Base-by-base conservation (phyloP, 2,888 invertebrate genomes). In the Drosophila histrio region DNA sequence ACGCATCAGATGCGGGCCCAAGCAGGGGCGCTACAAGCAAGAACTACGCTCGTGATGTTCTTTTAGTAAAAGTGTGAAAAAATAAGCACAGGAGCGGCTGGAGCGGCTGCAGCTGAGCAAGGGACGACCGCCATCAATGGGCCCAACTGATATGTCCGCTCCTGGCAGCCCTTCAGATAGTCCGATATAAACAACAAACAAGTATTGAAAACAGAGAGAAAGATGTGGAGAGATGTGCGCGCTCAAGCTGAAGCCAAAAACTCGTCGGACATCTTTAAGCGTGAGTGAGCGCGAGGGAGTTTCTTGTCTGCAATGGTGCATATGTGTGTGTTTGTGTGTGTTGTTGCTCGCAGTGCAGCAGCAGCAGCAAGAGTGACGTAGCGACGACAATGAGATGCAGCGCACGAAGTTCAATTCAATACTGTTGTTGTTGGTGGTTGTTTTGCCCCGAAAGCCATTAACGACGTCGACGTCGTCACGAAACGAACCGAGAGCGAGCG, bases 281-380 rank as follows among this genome's bases (percentile, higher is more conserved):
- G 17, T n/a, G 57, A 52, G 34, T 34, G 71, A 63, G 41, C 57
- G 77, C 70, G 82, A 82, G 83, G 83, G 83, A 83, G 79, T 76
- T 44, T 70, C 65, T 69, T 54, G 58, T 32, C 53, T 46, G 50
- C 36, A 11, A 21, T 43, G 21, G n/a, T 53, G 26, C 52, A 19
- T 39, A 15, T 56, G 5, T 24, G 39, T 59, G 44, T 32, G 36
- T 39, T 54, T 56, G 28, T 36, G 24, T 38, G 41, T 36, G 60
- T 59, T 71, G 54, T 41, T 64, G 46, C 52, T 43, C 38, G 28
- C 34, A 64, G 58, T 71, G 65, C 59, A 63, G 61, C 60, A 34
- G 61, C 41, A 58, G 52, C 67, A 52, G 26, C 39, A 38, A 47
- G 21, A 61, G 63, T 70, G 75, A 67, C 75, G 75, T 67, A 53